Conservation (phyloP, 2,113 vertebrate species). For the Scomber colias region DNA sequence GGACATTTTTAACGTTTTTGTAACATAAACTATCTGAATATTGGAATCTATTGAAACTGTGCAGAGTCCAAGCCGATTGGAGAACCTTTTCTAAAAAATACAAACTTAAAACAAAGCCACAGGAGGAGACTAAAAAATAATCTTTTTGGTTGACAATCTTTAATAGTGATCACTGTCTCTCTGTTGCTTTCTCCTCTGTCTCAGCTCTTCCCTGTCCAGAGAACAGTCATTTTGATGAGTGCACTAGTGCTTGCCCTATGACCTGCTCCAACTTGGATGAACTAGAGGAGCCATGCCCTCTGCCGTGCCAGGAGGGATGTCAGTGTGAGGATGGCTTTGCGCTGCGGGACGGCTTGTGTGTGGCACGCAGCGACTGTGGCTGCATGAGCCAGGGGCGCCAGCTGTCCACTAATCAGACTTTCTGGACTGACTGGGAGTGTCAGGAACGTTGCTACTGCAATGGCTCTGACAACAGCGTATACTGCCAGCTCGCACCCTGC, state of each 20-base stretch:
- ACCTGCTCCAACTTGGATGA: constrained; percentile 90
- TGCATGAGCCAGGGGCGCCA: constrained; percentile 91
- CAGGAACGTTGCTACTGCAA: constrained; percentile 98
- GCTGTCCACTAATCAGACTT: constrained; percentile 93
- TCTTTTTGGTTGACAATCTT: neutral
- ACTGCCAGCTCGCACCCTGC: constrained; percentile 91
- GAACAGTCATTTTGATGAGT: constrained; percentile 97
- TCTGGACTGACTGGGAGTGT: constrained; percentile 96
- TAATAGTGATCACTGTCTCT: neutral
- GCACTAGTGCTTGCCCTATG: constrained; percentile 88
- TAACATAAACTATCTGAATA: neutral
- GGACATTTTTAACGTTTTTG: no score
- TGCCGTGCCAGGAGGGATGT: constrained; percentile 92
- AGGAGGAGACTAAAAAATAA: neutral
- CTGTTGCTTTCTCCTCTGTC: neutral
- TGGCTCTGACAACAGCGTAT: constrained; percentile 93
- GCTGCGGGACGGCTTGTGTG: constrained; percentile 86
- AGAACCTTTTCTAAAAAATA: neutral
- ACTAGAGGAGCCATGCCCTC: constrained; percentile 85
- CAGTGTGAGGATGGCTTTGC: constrained; percentile 93
- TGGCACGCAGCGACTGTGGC: constrained; percentile 92
- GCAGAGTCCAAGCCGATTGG: no score
- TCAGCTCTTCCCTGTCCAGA: constrained; percentile 93
- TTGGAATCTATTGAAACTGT: neutral
- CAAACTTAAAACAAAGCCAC: neutral